phyloP scores from a whole-genome alignment of 2,113 vertebrate species.

The Callipepla squamata region DNA sequence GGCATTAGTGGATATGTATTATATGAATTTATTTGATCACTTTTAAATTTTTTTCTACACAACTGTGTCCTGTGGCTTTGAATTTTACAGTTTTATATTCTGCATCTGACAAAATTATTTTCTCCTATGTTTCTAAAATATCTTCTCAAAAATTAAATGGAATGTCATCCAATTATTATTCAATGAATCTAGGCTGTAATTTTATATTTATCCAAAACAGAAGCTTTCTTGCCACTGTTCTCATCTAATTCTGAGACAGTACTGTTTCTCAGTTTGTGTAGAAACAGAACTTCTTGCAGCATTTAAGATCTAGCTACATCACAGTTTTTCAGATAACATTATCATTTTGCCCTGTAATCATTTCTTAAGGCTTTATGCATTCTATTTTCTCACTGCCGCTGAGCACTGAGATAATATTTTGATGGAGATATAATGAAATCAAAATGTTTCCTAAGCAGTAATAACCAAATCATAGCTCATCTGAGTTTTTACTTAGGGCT shows the following conservation, averaged over 20 bases:
- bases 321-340: background rate
- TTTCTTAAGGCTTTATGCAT: background rate
- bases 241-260: background rate
- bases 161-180: background rate
- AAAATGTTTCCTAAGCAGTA: background rate
- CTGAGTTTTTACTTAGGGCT: slow-evolving; percentile 6
- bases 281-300: background rate
- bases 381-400: background rate
- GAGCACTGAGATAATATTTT: background rate
- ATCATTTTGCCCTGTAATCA: background rate
- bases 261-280: background rate
- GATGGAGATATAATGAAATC: background rate
- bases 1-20: background rate
- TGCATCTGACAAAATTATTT: background rate
- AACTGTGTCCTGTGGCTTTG: background rate
- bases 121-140: background rate
- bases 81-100: background rate
- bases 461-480: slow-evolving; percentile 11
- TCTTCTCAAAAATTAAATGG: background rate
- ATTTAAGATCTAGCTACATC: background rate
- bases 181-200: background rate
- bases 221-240: background rate
- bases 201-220: background rate
- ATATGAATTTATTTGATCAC: background rate
- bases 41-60: background rate